Percentiles rank a stretch among this genome's conserved stretches.
These are phyloP conservation scores for Cebidichthys violaceus DNA, from an alignment of 2,113 vertebrate species.

Conservation along the genomic window DNA sequence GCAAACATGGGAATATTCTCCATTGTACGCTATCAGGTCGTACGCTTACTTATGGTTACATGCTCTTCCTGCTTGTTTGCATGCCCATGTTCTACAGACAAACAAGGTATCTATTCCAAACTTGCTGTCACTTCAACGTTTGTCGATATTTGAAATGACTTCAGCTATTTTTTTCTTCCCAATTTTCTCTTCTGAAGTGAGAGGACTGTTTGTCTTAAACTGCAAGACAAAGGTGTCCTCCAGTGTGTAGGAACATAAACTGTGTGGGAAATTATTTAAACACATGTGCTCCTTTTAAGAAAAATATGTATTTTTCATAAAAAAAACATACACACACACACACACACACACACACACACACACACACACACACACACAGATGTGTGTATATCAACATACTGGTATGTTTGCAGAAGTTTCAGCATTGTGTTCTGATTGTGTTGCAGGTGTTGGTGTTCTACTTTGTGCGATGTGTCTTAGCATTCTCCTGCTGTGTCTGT, in stretches of 20 bases:
- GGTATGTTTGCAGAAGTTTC: not conserved
- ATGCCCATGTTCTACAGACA: slow-evolving; percentile 94
- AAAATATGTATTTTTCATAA: not conserved
- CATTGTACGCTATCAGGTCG: slow-evolving; percentile 94
- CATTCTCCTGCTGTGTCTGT: slow-evolving; percentile 96
- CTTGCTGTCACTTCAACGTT: not conserved
- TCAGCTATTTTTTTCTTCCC: not conserved
- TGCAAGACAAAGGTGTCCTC: not conserved
- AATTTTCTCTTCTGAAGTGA: not conserved
- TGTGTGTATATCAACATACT: not conserved
- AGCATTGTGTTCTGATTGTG: slow-evolving; percentile 45
- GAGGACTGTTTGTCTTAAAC: not conserved
- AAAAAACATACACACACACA: not conserved
- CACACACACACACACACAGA: not conserved
- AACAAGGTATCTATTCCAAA: slow-evolving; percentile 89
- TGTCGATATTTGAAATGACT: not conserved
- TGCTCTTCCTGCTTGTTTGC: slow-evolving; percentile 93
- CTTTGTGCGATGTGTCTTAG: slow-evolving; percentile 95
- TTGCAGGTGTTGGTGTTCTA: slow-evolving; percentile 98
- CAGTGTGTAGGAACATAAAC: not conserved
- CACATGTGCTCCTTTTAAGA: not conserved
- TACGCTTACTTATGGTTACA: slow-evolving; percentile 97
- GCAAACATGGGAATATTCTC: slow-evolving; percentile 99
- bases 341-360: not conserved
- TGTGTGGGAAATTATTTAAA: not conserved